These are phyloP conservation scores for Drosophila demipolita DNA, from an alignment of 2,888 invertebrate species.

Conservation along the genomic window DNA sequence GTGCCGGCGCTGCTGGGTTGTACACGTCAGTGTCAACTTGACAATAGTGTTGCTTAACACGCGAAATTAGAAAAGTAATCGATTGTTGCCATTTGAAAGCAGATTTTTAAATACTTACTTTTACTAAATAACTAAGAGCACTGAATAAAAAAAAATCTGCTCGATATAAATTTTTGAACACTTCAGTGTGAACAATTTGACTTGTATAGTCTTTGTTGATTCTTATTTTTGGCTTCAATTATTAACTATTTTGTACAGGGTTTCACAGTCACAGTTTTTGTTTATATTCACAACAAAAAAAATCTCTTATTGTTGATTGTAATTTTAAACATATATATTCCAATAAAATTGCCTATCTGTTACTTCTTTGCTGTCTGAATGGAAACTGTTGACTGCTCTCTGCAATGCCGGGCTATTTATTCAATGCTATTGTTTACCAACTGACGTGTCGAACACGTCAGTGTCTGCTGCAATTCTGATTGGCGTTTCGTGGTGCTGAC, in stretches of 20 bases:
- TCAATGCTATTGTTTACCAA: slow-evolving; percentile 59
- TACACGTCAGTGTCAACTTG: slow-evolving; percentile 68
- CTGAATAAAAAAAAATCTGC: slow-evolving; percentile 31
- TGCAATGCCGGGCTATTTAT: slow-evolving; percentile 79
- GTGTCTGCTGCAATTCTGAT: slow-evolving; percentile 59
- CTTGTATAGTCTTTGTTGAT: slow-evolving; percentile 53
- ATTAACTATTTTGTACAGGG: slow-evolving; percentile 36
- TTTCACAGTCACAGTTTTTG: slow-evolving; percentile 61
- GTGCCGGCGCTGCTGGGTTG: slow-evolving; percentile 58
- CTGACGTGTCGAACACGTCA: slow-evolving; percentile 69
- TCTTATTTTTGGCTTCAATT: slow-evolving; percentile 62
- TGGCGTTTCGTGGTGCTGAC: slow-evolving; percentile 70
- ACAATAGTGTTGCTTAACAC: slow-evolving; percentile 58
- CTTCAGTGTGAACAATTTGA: slow-evolving; percentile 42
- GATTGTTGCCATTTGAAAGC: slow-evolving; percentile 33
- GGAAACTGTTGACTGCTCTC: slow-evolving; percentile 82
- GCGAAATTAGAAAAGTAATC: slow-evolving; percentile 21
- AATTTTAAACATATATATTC: slow-evolving; percentile 31
- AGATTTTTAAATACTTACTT: slow-evolving; percentile 71
- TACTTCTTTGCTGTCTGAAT: slow-evolving; percentile 78
- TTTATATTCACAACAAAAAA: slow-evolving; percentile 39
- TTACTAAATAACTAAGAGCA: slow-evolving; percentile 57
- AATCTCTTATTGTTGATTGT: slow-evolving; percentile 23
- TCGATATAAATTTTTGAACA: slow-evolving; percentile 44
- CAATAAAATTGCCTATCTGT: slow-evolving; percentile 46